phyloP scores from a whole-genome alignment of 1,140 invertebrate genomes.

The Tetragonula clypearis region DNA sequence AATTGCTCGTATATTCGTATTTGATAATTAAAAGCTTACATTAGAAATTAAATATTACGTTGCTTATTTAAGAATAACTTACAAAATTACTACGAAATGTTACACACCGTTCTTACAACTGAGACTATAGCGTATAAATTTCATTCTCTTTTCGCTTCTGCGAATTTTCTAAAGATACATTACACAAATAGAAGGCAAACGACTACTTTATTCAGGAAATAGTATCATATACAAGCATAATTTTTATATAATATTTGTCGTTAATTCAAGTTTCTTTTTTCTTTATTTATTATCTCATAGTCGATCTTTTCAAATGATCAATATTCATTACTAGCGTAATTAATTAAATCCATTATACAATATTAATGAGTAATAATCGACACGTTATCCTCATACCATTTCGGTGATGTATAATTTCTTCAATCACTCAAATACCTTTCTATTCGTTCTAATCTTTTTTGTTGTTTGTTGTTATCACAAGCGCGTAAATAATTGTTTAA shows the following conservation, averaged over 20 bases:
- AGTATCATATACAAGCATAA: slow-evolving; percentile 77
- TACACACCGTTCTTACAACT: slow-evolving; percentile 74
- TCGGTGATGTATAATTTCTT: slow-evolving; percentile 47
- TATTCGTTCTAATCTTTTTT: slow-evolving; percentile 47
- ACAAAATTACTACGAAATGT: slow-evolving; percentile 76
- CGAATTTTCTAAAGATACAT: slow-evolving; percentile 67
- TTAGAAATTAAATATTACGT: slow-evolving; percentile 29
- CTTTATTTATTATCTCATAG: slow-evolving; percentile 64
- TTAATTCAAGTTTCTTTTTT: slow-evolving; percentile 64
- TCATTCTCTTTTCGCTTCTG: slow-evolving; percentile 13
- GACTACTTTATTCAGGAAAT: slow-evolving; percentile 77
- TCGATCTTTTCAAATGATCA: slow-evolving; percentile 53
- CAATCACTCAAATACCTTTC: slow-evolving; percentile 52
- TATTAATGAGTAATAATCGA: slow-evolving; percentile 67
- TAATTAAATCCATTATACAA: slow-evolving; percentile 66
- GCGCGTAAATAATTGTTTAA: slow-evolving; percentile 49
- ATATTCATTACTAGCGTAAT: slow-evolving; percentile 64
- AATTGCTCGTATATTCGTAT: background rate
- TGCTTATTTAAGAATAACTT: slow-evolving; percentile 67
- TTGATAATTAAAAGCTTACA: slow-evolving; percentile 13
- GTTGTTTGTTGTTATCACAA: slow-evolving; percentile 45
- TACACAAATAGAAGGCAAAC: slow-evolving; percentile 73
- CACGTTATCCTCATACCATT: slow-evolving; percentile 52
- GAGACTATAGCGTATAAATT: slow-evolving; percentile 67
- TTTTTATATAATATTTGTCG: slow-evolving; percentile 74